Conservation (phyloP, 2,113 vertebrate genomes). For the Nesoenas mayeri region DNA sequence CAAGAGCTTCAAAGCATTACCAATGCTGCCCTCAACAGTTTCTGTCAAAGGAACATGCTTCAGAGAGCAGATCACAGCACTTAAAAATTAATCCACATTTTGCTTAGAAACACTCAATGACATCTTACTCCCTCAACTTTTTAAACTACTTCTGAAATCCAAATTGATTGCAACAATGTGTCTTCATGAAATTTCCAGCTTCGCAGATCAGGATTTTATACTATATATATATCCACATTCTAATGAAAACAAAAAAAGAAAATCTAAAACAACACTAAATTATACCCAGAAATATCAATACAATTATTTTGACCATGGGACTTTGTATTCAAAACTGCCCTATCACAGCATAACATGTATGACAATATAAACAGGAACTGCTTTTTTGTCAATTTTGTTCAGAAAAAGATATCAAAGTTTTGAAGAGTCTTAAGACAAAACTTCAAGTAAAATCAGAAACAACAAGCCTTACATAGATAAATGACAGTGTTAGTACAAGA, state of each 20-base stretch:
- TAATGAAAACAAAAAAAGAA: not conserved
- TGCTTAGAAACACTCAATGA: not conserved
- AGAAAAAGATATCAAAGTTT: not conserved
- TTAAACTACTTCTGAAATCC: not conserved
- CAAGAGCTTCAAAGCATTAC: not conserved
- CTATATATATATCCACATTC: not conserved
- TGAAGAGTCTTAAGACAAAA: not conserved
- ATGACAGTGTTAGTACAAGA: not conserved
- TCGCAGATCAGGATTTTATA: not conserved
- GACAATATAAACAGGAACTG: not conserved
- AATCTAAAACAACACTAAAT: not conserved
- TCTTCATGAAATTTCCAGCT: not conserved
- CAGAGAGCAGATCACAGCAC: not conserved
- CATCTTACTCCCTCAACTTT: not conserved
- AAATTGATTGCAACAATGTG: not conserved
- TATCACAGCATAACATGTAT: too few relatives aligned
- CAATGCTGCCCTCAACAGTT: not conserved
- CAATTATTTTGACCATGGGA: not conserved
- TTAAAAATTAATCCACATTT: not conserved
- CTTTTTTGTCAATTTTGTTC: not conserved
- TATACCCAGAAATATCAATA: not conserved
- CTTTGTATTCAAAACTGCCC: not conserved
- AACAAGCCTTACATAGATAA: not conserved
- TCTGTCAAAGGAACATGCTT: not conserved
- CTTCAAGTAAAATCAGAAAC: not conserved